phyloP scores from a whole-genome alignment of 2,797 vertebrate genomes.

The Poliocrania exsul region DNA sequence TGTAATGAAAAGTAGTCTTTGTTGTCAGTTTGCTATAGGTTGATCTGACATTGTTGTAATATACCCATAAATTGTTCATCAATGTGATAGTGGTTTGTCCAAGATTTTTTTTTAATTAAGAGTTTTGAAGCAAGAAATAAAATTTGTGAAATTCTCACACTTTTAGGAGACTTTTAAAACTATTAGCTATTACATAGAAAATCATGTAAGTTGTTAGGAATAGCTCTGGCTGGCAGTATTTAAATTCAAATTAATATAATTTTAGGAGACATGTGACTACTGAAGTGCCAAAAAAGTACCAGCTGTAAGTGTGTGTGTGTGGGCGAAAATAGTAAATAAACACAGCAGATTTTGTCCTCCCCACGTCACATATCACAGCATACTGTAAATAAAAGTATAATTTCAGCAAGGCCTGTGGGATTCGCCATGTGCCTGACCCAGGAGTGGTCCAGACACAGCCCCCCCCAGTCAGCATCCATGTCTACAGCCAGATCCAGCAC shows the following conservation, averaged over 20 bases:
- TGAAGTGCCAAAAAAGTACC: neutral
- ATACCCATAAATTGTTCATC: neutral
- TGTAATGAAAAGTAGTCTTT: neutral
- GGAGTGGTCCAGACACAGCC: neutral
- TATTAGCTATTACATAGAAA: neutral
- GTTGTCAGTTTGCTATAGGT: neutral
- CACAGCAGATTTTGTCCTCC: neutral
- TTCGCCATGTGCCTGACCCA: neutral
- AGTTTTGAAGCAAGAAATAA: neutral
- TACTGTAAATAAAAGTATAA: neutral
- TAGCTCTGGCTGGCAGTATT: neutral
- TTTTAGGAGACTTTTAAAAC: neutral
- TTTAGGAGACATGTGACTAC: neutral
- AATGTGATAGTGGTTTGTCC: neutral
- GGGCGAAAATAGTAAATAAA: neutral
- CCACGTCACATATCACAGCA: neutral
- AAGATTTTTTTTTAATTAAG: neutral
- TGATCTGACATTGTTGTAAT: neutral
- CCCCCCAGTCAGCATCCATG: neutral
- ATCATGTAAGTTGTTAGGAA: neutral
- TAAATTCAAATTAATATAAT: neutral
- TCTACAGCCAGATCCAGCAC: neutral
- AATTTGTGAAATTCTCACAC: neutral
- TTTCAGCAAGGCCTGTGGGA: neutral
- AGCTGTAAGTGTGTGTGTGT: neutral